These are phyloP conservation scores for Azemiops feae DNA, from an alignment of 2,113 vertebrate species.

Conservation along the genomic window DNA sequence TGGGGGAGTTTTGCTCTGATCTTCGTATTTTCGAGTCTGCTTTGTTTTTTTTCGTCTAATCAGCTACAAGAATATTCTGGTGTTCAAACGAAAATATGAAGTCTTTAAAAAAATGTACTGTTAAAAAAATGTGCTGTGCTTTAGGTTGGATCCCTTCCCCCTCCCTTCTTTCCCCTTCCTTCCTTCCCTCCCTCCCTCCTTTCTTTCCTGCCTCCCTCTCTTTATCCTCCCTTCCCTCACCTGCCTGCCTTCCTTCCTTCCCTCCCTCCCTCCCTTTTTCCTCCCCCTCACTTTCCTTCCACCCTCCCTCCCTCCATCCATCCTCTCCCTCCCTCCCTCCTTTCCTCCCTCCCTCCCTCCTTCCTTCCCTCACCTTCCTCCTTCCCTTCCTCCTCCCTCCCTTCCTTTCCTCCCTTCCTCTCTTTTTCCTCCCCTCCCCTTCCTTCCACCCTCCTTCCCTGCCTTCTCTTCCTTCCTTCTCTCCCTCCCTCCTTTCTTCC, in stretches of 20 bases:
- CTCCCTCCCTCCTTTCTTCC: no score
- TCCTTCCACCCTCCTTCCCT: no score
- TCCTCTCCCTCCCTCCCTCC: accelerated
- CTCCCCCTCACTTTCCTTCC: no score
- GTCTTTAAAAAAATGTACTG: slow-evolving; percentile 38
- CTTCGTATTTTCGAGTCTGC: slow-evolving; percentile 21
- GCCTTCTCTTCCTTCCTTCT: no score
- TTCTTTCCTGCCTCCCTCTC: accelerated
- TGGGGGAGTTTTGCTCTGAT: slow-evolving; percentile 21
- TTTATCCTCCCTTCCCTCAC: accelerated
- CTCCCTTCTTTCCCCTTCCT: neutral
- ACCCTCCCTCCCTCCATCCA: no score
- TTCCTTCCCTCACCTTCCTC: accelerated
- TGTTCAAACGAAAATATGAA: slow-evolving; percentile 20
- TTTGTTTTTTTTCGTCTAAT: slow-evolving; percentile 39
- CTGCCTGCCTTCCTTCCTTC: accelerated
- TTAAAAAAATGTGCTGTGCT: neutral
- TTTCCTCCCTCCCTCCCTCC: accelerated
- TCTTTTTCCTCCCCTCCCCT: no score
- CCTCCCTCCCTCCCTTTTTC: accelerated
- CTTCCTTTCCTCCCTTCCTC: accelerated
- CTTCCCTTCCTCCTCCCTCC: no score
- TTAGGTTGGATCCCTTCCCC: neutral
- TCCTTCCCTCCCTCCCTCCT: neutral
- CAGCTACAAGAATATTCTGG: no score